Evolutionary conservation across 2,797 vertebrate species (phyloP), one percentile per base, ranked within the genome.

Genomic region (Leontocebus nigricollis): DNA sequence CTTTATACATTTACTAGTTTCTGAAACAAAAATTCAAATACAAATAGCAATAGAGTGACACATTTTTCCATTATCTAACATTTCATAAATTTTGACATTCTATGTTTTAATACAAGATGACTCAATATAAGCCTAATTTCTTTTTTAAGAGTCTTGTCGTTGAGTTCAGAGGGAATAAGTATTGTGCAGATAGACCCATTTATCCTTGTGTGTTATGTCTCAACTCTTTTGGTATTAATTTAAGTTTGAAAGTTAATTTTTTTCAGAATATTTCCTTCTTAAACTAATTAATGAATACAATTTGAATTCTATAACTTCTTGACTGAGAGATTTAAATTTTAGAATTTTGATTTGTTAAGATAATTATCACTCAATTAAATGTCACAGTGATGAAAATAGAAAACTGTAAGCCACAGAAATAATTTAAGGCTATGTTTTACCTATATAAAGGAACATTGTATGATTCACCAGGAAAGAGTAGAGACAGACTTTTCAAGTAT

Each of bases 281-380:
- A 93, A 91, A 83, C 39, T 95, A 82, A 81, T 88, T 95, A 93
- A 75, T 91, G 33, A 80, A 64, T 93, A 93, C 7, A 93, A 30
- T 94, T 97, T 88, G 70, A 96, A 73, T 95, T 72, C 87, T 90
- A 36, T 92, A 94, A 93, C 30, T 96, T 96, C 57, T 96, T 97
- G 87, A 92, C 55, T 97, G 33, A 94, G 96, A 96, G 36, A 92
- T 93, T 81, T 82, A 96, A 96, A 94, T 92, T 97, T 97, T 96
- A 70, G 55, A 85, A 93, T 95, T 96, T 96, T 97, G 86, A 85
- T 95, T 36, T 94, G 61, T 86, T 95, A 93, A 72, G 79, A 79
- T 94, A 95, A 86, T 96, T 92, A 81, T 90, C 95, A 95, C 46
- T 97, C 85, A 96, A 44, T 93, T 96, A 88, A 93, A 94, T 10